Percentiles rank a stretch among this genome's conserved stretches.
Conservation (phyloP, 2,113 vertebrate species). For the Salminus brasiliensis region DNA sequence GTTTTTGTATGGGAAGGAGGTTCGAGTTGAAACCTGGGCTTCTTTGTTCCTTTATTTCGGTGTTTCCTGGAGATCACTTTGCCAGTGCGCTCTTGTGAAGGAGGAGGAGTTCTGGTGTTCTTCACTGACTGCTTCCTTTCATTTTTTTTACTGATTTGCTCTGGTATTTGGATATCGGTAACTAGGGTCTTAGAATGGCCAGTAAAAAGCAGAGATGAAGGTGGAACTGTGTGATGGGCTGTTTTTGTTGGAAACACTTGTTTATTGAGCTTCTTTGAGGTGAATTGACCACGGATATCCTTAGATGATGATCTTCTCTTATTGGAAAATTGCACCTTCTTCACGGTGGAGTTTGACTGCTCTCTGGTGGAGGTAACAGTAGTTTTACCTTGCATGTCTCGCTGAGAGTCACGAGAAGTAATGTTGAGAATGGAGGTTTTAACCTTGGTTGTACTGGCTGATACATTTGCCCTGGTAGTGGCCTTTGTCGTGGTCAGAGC, state of each 20-base stretch:
- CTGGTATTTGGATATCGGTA: background rate
- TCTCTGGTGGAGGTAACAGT: background rate
- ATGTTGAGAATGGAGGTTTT: constrained; percentile 57
- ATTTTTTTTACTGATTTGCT: background rate
- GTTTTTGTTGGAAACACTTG: background rate
- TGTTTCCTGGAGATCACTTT: background rate
- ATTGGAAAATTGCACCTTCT: background rate
- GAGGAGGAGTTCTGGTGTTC: background rate
- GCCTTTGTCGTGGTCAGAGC: constrained; percentile 33
- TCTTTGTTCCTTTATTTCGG: background rate
- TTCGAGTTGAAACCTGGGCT: constrained; percentile 37
- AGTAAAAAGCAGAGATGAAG: background rate
- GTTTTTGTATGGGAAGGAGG: constrained; percentile 18
- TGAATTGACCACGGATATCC: background rate
- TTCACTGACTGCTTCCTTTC: background rate
- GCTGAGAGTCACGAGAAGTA: background rate
- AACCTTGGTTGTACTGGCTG: constrained; percentile 44
- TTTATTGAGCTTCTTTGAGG: background rate
- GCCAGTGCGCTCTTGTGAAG: background rate
- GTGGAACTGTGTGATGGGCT: background rate
- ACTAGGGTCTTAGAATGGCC: background rate
- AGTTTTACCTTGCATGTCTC: constrained; percentile 37
- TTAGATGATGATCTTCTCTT: background rate
- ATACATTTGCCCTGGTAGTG: background rate
- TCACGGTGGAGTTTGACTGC: constrained; percentile 12